Percentiles rank a stretch among this genome's conserved stretches.
Conservation (phyloP, 2,113 vertebrate species). For the Nymphicus hollandicus region DNA sequence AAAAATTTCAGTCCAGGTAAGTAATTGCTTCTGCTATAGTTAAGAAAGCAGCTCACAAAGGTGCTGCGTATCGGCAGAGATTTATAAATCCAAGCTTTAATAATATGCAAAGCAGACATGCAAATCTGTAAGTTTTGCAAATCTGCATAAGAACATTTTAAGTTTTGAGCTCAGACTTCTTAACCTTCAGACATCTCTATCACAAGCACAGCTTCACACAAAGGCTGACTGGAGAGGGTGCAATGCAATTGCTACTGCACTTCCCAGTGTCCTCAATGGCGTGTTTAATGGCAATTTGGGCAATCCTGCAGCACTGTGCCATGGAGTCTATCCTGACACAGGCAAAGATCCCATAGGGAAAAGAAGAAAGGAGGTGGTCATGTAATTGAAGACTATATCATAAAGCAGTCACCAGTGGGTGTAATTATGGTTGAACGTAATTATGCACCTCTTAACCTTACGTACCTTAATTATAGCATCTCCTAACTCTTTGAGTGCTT, state of each 20-base stretch:
- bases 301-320: neutral
- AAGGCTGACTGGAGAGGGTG: neutral
- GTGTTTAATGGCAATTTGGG: neutral
- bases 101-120: neutral
- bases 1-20: neutral
- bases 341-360: neutral
- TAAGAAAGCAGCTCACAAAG: neutral
- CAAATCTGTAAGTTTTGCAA: neutral
- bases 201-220: accelerated
- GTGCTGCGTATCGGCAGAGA: neutral
- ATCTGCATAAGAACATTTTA: neutral
- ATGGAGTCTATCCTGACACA: neutral
- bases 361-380: constrained; percentile 32
- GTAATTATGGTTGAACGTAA: constrained; percentile 52
- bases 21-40: neutral
- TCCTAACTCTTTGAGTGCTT: neutral
- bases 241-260: neutral
- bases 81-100: neutral
- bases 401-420: neutral
- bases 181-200: neutral
- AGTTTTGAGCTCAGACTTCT: neutral
- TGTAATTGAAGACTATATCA: constrained; percentile 16
- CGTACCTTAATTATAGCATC: constrained; percentile 29
- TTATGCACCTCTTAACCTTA: constrained; percentile 39
- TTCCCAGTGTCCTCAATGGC: neutral